Conservation (phyloP, 2,797 vertebrate genomes). For the Mareca penelope region DNA sequence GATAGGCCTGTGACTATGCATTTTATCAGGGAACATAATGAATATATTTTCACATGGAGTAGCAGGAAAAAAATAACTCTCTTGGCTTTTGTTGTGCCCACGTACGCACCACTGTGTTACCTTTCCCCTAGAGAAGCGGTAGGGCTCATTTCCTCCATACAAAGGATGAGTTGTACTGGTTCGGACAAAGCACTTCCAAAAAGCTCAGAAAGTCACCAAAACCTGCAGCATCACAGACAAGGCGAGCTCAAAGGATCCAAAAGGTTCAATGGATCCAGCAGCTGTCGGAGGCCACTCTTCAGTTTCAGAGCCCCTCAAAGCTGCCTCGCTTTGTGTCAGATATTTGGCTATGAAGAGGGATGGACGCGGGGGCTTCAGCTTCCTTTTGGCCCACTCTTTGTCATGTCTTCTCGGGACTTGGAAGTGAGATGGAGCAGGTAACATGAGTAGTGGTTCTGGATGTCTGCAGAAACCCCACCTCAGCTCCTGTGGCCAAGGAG, state of each 20-base stretch:
- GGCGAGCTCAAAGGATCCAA: background rate
- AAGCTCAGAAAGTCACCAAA: background rate
- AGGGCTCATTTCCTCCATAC: background rate
- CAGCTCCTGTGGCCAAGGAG: background rate
- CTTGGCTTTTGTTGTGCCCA: background rate
- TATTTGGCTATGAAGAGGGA: background rate
- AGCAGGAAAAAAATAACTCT: background rate
- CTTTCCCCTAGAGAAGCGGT: background rate
- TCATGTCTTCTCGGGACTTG: background rate
- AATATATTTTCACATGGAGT: fast-evolving
- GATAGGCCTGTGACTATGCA: background rate
- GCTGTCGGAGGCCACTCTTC: background rate
- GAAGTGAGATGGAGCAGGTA: background rate
- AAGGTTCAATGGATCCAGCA: background rate
- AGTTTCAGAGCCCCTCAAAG: fast-evolving
- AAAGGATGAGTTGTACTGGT: background rate
- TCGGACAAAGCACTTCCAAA: fast-evolving
- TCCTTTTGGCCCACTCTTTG: background rate
- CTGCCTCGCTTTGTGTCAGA: background rate
- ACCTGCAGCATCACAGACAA: background rate
- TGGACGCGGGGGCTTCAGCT: background rate
- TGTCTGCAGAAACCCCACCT: background rate
- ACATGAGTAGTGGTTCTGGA: background rate
- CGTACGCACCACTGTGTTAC: fast-evolving
- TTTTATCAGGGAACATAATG: background rate